Evolutionary conservation across 2,113 vertebrate genomes (phyloP).

Genomic region (Gasterosteus nipponicus): DNA sequence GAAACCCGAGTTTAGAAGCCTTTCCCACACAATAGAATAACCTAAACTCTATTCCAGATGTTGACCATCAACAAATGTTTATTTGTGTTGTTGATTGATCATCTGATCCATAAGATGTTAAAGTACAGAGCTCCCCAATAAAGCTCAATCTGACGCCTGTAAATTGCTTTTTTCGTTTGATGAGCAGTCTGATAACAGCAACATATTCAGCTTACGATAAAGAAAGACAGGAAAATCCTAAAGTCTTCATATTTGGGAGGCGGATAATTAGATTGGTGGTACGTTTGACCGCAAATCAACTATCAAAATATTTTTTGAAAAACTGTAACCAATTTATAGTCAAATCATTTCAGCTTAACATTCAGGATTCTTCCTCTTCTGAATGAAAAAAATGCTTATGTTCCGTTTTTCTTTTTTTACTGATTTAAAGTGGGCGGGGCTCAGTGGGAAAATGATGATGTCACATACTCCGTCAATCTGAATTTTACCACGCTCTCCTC

Average conservation of each 20-base stretch:
- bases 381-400: not conserved
- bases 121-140: not conserved
- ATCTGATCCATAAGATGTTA: too few relatives aligned
- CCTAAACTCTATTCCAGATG: not conserved
- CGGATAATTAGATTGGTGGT: not conserved
- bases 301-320: not conserved
- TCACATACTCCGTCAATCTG: not conserved
- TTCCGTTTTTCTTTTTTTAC: not conserved
- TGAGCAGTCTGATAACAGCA: not conserved
- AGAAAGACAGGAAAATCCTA: not conserved
- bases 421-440: not conserved
- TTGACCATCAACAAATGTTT: not conserved
- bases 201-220: not conserved
- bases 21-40: not conserved
- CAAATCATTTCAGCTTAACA: too few relatives aligned
- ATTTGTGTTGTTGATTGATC: not conserved
- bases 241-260: not conserved
- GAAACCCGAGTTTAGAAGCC: not conserved
- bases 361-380: too few relatives aligned
- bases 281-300: not conserved
- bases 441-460: not conserved
- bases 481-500: not conserved
- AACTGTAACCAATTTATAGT: too few relatives aligned
- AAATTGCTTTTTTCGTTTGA: not conserved
- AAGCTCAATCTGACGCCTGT: not conserved